A percentile compares a stretch with the other conserved stretches of the same genome.
Evolutionary conservation across 2,797 vertebrate species (phyloP).

Genomic region (Myotis findleyi): DNA sequence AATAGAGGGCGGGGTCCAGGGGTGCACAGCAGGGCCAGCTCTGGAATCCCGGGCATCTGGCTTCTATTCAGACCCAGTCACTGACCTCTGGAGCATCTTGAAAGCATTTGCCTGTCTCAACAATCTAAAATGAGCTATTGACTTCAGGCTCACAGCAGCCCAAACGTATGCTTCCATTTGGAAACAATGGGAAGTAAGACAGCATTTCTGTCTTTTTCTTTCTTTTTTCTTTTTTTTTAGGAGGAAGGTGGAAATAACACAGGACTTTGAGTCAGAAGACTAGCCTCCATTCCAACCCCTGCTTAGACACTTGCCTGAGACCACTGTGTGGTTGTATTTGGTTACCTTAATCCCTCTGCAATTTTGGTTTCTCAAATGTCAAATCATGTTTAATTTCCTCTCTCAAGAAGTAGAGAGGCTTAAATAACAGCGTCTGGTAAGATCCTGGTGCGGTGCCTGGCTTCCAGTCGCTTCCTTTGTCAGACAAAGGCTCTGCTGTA

Average conservation of each 20-base stretch:
- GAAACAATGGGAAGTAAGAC: slow-evolving; percentile 77
- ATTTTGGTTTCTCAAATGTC: background rate
- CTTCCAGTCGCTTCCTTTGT: background rate
- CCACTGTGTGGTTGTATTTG: slow-evolving; percentile 14
- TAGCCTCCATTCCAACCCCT: background rate
- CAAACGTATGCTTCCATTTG: slow-evolving; percentile 78
- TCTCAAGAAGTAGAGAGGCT: background rate
- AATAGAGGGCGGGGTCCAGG: background rate
- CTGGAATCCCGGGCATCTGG: slow-evolving; percentile 81
- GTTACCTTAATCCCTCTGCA: background rate
- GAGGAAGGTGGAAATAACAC: slow-evolving; percentile 63
- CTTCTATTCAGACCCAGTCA: slow-evolving; percentile 78
- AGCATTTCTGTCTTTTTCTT: background rate
- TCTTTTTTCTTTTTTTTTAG: background rate
- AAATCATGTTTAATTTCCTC: background rate
- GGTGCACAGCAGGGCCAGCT: background rate
- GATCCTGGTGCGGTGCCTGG: background rate
- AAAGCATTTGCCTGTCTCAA: slow-evolving; percentile 81
- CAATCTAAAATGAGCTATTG: slow-evolving; percentile 79
- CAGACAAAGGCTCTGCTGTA: background rate
- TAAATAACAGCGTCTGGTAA: background rate
- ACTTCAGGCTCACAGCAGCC: slow-evolving; percentile 76
- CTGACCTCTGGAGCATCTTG: slow-evolving; percentile 75
- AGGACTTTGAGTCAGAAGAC: slow-evolving; percentile 5
- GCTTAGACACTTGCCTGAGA: background rate